Evolutionary conservation across 2,888 invertebrate species (phyloP), one percentile per base, ranked within the genome.

Genomic region (Drepanosiphum platanoidis): DNA sequence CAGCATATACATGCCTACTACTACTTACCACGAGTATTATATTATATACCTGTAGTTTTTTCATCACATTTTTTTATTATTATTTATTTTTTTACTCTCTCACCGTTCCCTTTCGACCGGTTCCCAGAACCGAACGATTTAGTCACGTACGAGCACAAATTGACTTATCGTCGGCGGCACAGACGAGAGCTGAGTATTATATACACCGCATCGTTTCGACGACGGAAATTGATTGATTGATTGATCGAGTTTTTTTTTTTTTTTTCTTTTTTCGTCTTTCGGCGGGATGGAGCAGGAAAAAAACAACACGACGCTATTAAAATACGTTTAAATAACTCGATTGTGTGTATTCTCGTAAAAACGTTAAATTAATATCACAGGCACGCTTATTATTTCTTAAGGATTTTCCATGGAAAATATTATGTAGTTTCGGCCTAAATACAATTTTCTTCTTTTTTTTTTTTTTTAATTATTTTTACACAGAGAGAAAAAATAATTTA

Each of bases 101-200:
- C 68, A 27, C 27, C 80, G 70, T 80, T 58, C 46, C 46, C 27
- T 36, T 82, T 32, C 61, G 36, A 30, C 36, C n/a, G 66, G 83
- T 83, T 83, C 83, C 83, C 83, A 83, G 74, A 83, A 83, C 83
- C 74, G 52, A 82, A 83, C 83, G 61, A 46, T 83, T 83, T 83
- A 64, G 83, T 83, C 83, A 83, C 83, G 82, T 74, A 74, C 72
- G 36, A 32, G 34, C 82, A 66, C 82, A 64, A 83, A 83, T 83
- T 83, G 74, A 83, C 74, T 83, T 74, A 83, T 83, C 74, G 64
- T 72, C 75, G 36, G 4, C 71, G n/a, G n/a, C 2, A 2, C n/a
- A 71, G 15, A 30, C 52, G 30, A 1, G 15, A 9, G 3, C 1
- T 42, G 18, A 3, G 18, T 52, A 3, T n/a, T n/a, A n/a, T 52